These are phyloP conservation scores for Himantopus leucocephalus DNA, from an alignment of 2,113 vertebrate genomes.

Conservation along the genomic window DNA sequence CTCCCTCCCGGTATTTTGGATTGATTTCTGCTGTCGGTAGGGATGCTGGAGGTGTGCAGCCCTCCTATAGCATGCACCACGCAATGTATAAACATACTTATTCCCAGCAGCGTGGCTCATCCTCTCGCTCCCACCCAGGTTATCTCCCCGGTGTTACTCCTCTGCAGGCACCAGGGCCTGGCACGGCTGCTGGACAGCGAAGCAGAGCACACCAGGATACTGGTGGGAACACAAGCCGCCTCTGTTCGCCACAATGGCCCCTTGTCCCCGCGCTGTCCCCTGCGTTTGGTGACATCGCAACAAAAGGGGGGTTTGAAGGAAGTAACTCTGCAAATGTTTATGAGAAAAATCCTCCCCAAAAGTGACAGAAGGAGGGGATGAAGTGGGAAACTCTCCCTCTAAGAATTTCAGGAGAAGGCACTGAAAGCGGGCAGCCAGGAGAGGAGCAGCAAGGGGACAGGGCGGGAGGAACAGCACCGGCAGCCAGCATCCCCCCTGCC, in stretches of 20 bases:
- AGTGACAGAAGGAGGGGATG: background rate
- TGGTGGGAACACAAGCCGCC: background rate
- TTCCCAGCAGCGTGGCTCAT: background rate
- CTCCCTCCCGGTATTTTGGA: background rate
- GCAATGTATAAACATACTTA: background rate
- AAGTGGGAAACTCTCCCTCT: background rate
- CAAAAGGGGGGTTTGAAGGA: background rate
- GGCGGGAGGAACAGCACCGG: background rate
- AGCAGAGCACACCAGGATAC: background rate
- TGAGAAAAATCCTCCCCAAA: background rate
- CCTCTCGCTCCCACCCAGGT: background rate
- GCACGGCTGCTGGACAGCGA: rapidly evolving
- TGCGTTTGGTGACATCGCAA: background rate
- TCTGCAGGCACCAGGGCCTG: background rate
- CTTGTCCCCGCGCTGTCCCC: background rate
- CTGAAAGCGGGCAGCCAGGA: rapidly evolving
- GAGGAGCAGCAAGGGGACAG: background rate
- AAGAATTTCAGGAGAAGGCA: background rate
- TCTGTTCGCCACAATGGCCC: background rate
- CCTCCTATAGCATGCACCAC: rapidly evolving
- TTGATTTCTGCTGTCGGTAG: background rate
- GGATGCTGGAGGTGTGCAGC: background rate
- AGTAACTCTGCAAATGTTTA: background rate
- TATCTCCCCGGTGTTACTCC: background rate
- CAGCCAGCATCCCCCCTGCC: background rate